phyloP scores from a whole-genome alignment of 2,797 vertebrate genomes.

The Hozukius guyotensis region DNA sequence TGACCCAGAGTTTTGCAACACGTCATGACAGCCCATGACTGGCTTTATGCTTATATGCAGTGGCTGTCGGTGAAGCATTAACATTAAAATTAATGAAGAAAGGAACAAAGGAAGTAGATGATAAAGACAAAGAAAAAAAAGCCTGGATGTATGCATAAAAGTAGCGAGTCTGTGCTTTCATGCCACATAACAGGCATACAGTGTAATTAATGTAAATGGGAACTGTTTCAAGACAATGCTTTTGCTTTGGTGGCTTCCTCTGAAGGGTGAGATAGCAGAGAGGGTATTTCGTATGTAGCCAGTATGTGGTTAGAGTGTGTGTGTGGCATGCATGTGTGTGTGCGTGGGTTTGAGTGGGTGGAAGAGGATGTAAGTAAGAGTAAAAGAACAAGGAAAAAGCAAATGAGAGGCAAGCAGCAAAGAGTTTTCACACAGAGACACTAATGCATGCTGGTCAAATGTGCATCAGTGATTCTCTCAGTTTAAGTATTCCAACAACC shows the following conservation, averaged over 20 bases:
- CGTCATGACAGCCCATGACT: background rate
- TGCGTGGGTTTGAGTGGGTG: slow-evolving; percentile 38
- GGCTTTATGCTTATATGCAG: background rate
- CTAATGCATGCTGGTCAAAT: background rate
- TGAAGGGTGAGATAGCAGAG: slow-evolving; percentile 37
- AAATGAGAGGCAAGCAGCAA: background rate
- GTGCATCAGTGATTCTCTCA: background rate
- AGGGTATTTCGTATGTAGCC: slow-evolving; percentile 44
- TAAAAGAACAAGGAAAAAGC: slow-evolving; percentile 28
- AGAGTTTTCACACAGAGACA: background rate
- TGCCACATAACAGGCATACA: background rate
- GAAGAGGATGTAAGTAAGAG: slow-evolving; percentile 35
- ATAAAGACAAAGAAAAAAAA: background rate
- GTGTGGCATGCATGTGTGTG: background rate
- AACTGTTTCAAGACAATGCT: slow-evolving; percentile 40
- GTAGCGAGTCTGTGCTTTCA: background rate
- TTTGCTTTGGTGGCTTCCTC: slow-evolving; percentile 58
- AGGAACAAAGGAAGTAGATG: background rate
- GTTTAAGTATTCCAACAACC: background rate
- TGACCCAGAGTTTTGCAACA: background rate
- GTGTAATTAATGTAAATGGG: slow-evolving; percentile 14
- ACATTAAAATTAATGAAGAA: background rate
- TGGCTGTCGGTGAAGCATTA: background rate
- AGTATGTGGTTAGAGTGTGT: slow-evolving; percentile 21
- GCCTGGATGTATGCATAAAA: background rate